Evolutionary conservation across 2,888 invertebrate genomes (phyloP), one percentile per base, ranked within the genome.

Genomic region (Melieria crassipennis): DNA sequence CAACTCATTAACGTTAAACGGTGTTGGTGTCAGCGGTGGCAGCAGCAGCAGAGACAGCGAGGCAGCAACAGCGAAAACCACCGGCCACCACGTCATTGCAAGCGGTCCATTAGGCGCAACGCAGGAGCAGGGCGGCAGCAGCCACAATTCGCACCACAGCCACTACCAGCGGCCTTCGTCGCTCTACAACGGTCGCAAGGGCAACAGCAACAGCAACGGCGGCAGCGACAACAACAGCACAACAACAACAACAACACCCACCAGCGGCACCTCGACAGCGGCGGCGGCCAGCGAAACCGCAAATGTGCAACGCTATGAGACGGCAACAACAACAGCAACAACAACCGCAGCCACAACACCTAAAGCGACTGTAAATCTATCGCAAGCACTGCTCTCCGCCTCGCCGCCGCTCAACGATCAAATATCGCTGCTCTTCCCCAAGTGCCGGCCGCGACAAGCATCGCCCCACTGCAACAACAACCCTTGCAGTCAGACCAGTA

Each of bases 371-470:
- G 75, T 82, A 64, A 83, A 79, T 72, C 74, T 83, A 70, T 79
- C 84, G 30, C 79, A 83, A 73, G 73, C 77, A 3, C 56, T 84
- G 86, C 88, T 82, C 84, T 88, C 89, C 86, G 88, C 88, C 85
- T 88, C 87, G 85, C 88, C 87, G 85, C 88, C 87, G 85, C 88
- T 89, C 30, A 86, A 81, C 88, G 93, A 93, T 89, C 92, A 92
- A 88, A 93, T 95, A 88, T 93, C 93, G 84, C 90, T 92, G 86
- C 90, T 94, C 83, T 95, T 94, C 88, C 94, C 94, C 82, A 94
- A 94, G 92, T 94, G 94, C 89, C 91, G 94, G 82, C 94, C 94
- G 79, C 89, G 91, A 83, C 88, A 88, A 81, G 63, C 57, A 69
- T 48, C 73, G 69, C 60, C 70, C 55, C 76, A 71, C 72, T 70